Conservation (phyloP, 2,888 invertebrate species). For the Noctua pronuba region DNA sequence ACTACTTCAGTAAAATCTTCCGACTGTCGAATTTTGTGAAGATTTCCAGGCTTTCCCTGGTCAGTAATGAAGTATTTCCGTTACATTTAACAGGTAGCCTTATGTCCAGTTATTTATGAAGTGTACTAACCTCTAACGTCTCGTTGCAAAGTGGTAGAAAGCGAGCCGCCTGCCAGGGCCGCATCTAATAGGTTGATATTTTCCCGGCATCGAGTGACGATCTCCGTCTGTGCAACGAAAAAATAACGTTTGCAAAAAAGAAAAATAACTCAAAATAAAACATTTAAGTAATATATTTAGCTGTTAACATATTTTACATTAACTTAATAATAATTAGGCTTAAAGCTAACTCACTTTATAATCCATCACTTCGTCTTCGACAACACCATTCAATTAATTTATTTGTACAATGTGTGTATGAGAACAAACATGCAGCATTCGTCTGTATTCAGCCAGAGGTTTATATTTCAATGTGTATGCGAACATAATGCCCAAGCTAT, state of each 20-base stretch:
- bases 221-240: slow-evolving; percentile 93
- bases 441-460: slow-evolving; percentile 41
- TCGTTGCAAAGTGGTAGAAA: slow-evolving; percentile 89
- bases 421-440: slow-evolving; percentile 63
- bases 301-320: slow-evolving; percentile 64
- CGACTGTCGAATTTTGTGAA: background rate
- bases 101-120: slow-evolving; percentile 48
- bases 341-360: slow-evolving; percentile 72
- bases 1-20: background rate
- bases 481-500: slow-evolving; percentile 71
- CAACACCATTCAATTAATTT: slow-evolving; percentile 56
- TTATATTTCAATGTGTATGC: slow-evolving; percentile 50
- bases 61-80: slow-evolving; percentile 11
- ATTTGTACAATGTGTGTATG: slow-evolving; percentile 55
- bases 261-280: slow-evolving; percentile 58
- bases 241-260: slow-evolving; percentile 68
- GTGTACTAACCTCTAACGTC: slow-evolving; percentile 91
- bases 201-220: slow-evolving; percentile 96
- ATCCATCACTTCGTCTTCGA: slow-evolving; percentile 64
- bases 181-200: slow-evolving; percentile 95
- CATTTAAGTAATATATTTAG: slow-evolving; percentile 53
- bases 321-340: slow-evolving; percentile 59
- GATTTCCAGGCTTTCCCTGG: background rate
- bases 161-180: slow-evolving; percentile 90
- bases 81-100: slow-evolving; percentile 18